Evolutionary conservation across 2,888 invertebrate species (phyloP).

Genomic region (Lypha dubia): DNA sequence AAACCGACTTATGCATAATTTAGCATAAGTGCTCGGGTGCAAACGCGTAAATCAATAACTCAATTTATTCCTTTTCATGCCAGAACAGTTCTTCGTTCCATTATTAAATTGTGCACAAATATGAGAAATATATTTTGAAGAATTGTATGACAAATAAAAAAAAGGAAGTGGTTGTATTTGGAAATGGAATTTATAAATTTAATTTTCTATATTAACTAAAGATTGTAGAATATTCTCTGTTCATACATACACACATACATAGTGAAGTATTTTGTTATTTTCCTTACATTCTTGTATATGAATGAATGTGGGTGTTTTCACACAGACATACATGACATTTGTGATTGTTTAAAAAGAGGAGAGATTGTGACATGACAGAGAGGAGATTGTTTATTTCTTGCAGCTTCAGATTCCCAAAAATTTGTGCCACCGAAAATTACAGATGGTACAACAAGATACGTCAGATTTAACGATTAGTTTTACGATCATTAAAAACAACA

Average conservation of each 20-base stretch:
- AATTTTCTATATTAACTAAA: background rate
- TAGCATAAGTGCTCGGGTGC: constrained; percentile 46
- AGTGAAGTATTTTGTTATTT: background rate
- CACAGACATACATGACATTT: no score
- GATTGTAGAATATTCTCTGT: background rate
- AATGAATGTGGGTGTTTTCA: no score
- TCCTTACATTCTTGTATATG: background rate
- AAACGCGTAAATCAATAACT: constrained; percentile 60
- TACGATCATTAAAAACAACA: no score
- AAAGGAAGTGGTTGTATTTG: background rate
- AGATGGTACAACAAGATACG: no score
- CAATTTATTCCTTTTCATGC: constrained; percentile 21
- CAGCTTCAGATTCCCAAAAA: no score
- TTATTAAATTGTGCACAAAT: constrained; percentile 47
- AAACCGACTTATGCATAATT: constrained; percentile 58
- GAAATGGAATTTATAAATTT: background rate
- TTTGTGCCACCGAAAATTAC: no score
- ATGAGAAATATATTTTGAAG: constrained; percentile 9
- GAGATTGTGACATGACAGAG: no score
- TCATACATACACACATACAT: no score
- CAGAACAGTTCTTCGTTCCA: constrained; percentile 11
- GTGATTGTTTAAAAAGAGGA: no score
- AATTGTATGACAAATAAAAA: background rate
- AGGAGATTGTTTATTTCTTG: no score
- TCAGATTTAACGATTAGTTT: no score